Evolutionary conservation across 1,140 invertebrate species (phyloP).

Genomic region (Brachionus koreanus): DNA sequence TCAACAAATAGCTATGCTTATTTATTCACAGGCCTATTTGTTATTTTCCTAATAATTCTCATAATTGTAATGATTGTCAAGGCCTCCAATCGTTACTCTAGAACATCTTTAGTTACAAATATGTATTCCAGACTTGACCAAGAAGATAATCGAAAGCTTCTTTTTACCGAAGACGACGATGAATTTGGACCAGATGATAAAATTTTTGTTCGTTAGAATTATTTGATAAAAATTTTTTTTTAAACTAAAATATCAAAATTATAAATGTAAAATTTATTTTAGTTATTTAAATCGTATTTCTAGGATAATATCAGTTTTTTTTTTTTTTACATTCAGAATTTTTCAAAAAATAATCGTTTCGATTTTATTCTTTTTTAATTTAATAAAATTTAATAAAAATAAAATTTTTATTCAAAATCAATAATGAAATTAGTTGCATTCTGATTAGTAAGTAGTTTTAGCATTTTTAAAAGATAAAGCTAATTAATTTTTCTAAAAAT

Average conservation of each 20-base stretch:
- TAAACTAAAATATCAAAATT: background rate
- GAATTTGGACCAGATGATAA: constrained; percentile 5
- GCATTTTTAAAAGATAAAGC: too few relatives aligned
- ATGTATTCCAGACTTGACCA: background rate
- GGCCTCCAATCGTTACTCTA: background rate
- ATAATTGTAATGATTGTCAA: constrained; percentile 6
- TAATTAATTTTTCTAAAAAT: too few relatives aligned
- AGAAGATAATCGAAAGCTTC: constrained; percentile 35
- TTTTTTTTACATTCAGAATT: background rate
- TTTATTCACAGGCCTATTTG: background rate
- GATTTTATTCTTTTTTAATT: background rate
- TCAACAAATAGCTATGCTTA: background rate
- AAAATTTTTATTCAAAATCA: background rate
- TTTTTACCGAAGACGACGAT: constrained; percentile 38
- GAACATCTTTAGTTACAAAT: background rate
- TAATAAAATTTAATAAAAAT: background rate
- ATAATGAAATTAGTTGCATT: background rate
- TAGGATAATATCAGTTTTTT: background rate
- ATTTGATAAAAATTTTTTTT: background rate
- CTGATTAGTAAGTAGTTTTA: too few relatives aligned
- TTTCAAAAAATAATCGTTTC: background rate
- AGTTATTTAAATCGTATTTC: constrained; percentile 1
- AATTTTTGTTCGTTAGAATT: constrained; percentile 64
- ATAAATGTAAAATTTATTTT: background rate
- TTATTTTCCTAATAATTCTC: background rate